Evolutionary conservation across 2,888 invertebrate species (phyloP).

Genomic region (Platypus cylindrus): DNA sequence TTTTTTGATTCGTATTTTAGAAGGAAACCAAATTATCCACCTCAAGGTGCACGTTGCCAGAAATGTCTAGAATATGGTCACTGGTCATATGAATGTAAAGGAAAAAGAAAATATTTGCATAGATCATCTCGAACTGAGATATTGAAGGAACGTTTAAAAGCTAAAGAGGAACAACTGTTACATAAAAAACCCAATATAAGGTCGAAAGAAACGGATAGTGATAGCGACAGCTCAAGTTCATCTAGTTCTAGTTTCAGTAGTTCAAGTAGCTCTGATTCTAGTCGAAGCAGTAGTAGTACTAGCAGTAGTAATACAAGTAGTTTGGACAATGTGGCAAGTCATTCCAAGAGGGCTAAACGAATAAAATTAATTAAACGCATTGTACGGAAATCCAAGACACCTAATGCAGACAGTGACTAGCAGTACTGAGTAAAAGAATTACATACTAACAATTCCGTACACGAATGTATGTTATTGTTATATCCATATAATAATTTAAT

Average conservation of each 20-base stretch:
- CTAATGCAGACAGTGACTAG: too few relatives aligned
- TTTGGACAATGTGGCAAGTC: too few relatives aligned
- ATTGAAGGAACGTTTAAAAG: slow-evolving; percentile 54
- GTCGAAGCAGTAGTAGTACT: slow-evolving; percentile 12
- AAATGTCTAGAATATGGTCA: slow-evolving; percentile 88
- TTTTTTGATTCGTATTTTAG: slow-evolving; percentile 36
- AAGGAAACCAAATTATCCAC: slow-evolving; percentile 51
- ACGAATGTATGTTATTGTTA: too few relatives aligned
- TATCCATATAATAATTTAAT: too few relatives aligned
- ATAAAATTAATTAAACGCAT: too few relatives aligned
- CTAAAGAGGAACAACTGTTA: slow-evolving; percentile 25
- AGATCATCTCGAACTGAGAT: slow-evolving; percentile 72
- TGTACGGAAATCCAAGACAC: too few relatives aligned
- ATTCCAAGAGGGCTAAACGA: too few relatives aligned
- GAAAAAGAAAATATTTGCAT: slow-evolving; percentile 77
- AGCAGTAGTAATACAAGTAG: slow-evolving; percentile 15
- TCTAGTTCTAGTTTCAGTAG: slow-evolving; percentile 12
- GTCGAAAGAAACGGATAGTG: slow-evolving; percentile 14
- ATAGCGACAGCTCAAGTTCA: slow-evolving; percentile 15
- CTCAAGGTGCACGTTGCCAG: slow-evolving; percentile 71
- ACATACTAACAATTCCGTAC: too few relatives aligned
- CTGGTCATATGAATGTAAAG: slow-evolving; percentile 90
- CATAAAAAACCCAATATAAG: slow-evolving; percentile 13
- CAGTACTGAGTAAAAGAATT: too few relatives aligned
- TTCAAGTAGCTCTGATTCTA: slow-evolving; percentile 6